These are phyloP conservation scores for Toxotes jaculatrix DNA, from an alignment of 2,113 vertebrate species.

Conservation along the genomic window DNA sequence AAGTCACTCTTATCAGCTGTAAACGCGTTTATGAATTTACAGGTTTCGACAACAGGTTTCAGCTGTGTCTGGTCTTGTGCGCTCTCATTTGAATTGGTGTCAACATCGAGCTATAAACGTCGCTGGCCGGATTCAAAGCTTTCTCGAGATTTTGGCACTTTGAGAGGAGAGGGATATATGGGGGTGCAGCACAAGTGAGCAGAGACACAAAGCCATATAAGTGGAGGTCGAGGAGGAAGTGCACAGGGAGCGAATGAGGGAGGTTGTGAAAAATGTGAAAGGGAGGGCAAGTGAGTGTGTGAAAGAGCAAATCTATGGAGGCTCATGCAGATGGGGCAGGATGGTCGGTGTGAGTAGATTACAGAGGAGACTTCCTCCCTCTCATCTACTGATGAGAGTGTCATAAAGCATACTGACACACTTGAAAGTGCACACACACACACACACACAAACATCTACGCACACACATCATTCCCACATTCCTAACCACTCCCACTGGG, in stretches of 20 bases:
- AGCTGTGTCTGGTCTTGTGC: neutral
- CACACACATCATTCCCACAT: constrained; percentile 68
- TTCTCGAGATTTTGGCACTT: constrained; percentile 16
- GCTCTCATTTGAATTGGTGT: constrained; percentile 30
- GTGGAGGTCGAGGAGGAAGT: constrained; percentile 75
- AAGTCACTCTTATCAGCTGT: constrained; percentile 48
- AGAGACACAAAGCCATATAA: constrained; percentile 62
- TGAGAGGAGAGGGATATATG: constrained; percentile 25
- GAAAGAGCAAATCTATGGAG: constrained; percentile 69
- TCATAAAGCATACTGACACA: constrained; percentile 75
- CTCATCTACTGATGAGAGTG: constrained; percentile 75
- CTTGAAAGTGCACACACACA: constrained; percentile 21
- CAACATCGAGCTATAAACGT: constrained; percentile 32
- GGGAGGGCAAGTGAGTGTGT: constrained; percentile 72
- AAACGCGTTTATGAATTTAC: constrained; percentile 56
- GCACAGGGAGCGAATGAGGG: constrained; percentile 57
- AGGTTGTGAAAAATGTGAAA: constrained; percentile 67
- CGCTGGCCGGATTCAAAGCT: constrained; percentile 55
- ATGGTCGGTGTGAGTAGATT: constrained; percentile 78
- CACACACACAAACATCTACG: constrained; percentile 17
- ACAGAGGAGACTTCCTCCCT: constrained; percentile 82
- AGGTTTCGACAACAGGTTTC: constrained; percentile 31
- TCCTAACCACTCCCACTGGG: constrained; percentile 75
- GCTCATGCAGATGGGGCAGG: constrained; percentile 72
- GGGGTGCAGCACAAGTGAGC: constrained; percentile 30